Evolutionary conservation across 2,888 invertebrate species (phyloP).

Genomic region (Brachypalpus laphriformis): DNA sequence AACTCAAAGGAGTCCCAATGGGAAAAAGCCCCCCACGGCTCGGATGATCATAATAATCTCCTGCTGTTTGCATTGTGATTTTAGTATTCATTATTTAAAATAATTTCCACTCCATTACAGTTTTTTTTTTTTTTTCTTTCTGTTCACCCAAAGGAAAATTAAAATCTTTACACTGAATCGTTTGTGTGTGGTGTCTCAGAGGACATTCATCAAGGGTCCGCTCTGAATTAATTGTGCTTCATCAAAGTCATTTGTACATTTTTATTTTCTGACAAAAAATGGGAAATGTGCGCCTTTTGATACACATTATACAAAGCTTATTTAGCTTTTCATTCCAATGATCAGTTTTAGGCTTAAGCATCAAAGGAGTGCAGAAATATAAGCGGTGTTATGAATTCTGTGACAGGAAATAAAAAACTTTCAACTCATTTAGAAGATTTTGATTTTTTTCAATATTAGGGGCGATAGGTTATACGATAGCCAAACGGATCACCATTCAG

Average conservation of each 20-base stretch:
- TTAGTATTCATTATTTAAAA: slow-evolving; percentile 29
- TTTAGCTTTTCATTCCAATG: too few relatives aligned
- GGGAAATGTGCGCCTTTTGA: too few relatives aligned
- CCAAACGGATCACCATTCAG: too few relatives aligned
- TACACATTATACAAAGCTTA: too few relatives aligned
- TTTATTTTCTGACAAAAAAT: background rate
- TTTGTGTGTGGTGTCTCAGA: slow-evolving; percentile 23
- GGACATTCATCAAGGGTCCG: slow-evolving; percentile 18
- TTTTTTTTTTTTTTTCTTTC: slow-evolving; percentile 2
- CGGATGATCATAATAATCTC: background rate
- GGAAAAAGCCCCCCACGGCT: background rate
- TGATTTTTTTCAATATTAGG: too few relatives aligned
- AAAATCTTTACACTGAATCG: slow-evolving; percentile 30
- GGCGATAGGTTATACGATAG: too few relatives aligned
- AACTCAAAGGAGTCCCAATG: slow-evolving; percentile 25
- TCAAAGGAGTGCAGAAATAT: too few relatives aligned
- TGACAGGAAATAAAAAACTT: too few relatives aligned
- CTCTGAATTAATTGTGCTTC: slow-evolving; percentile 52
- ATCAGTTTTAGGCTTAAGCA: too few relatives aligned
- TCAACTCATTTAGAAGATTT: too few relatives aligned
- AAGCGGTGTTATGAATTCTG: too few relatives aligned
- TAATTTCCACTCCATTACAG: slow-evolving; percentile 40
- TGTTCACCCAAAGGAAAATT: slow-evolving; percentile 27
- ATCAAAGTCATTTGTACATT: slow-evolving; percentile 37
- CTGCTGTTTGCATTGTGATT: slow-evolving; percentile 25